Evolutionary conservation across 2,888 invertebrate species (phyloP).

Genomic region (Ectemnius lituratus): DNA sequence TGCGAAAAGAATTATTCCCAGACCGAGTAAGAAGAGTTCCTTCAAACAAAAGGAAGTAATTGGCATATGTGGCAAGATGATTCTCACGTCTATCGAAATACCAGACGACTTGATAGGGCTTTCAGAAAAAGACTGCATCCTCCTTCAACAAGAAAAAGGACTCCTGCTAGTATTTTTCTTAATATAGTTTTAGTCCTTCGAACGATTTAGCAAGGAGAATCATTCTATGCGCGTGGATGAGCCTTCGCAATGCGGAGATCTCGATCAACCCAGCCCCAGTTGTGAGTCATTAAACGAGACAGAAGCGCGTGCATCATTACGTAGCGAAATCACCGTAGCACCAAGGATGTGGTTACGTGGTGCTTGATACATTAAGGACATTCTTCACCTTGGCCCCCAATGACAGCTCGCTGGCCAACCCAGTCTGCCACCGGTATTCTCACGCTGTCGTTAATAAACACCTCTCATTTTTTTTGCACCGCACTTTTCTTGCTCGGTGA

Average conservation of each 20-base stretch:
- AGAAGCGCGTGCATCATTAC: slow-evolving; percentile 38
- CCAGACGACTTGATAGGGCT: not conserved
- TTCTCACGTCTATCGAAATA: too few species aligned
- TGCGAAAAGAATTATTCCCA: slow-evolving; percentile 85
- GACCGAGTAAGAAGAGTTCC: slow-evolving; percentile 84
- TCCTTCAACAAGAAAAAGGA: not conserved
- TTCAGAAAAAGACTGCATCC: not conserved
- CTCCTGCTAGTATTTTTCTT: not conserved
- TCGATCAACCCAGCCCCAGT: slow-evolving; percentile 46
- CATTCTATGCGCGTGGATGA: not conserved
- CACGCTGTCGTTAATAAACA: slow-evolving; percentile 63
- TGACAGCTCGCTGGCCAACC: slow-evolving; percentile 61
- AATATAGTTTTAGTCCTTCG: too few species aligned
- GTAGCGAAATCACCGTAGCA: slow-evolving; percentile 32
- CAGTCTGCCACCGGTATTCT: slow-evolving; percentile 64
- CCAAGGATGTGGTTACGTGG: slow-evolving; percentile 54
- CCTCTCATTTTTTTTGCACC: slow-evolving; percentile 35
- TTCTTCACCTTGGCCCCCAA: slow-evolving; percentile 70
- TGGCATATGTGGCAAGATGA: too few species aligned
- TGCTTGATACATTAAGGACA: slow-evolving; percentile 47
- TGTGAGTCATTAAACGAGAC: slow-evolving; percentile 59
- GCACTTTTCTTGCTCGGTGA: slow-evolving; percentile 16
- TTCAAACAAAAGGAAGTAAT: slow-evolving; percentile 70
- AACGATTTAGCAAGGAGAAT: not conserved
- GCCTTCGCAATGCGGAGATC: slow-evolving; percentile 15